These are phyloP conservation scores for Chiloscyllium plagiosum DNA, from an alignment of 2,113 vertebrate genomes.

Conservation along the genomic window DNA sequence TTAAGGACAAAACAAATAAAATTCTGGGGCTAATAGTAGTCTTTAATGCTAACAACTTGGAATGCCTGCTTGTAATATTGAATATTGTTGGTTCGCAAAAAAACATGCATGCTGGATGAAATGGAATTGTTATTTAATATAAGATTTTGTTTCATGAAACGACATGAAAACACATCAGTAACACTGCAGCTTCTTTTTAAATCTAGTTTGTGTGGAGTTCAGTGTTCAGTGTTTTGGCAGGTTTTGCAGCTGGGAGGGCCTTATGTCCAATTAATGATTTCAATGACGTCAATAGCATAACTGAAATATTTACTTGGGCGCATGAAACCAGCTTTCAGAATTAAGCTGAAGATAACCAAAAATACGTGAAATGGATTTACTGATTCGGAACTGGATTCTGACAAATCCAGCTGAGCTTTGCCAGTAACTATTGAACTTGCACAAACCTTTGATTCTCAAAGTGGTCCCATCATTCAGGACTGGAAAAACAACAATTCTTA, in stretches of 20 bases:
- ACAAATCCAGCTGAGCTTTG: background rate
- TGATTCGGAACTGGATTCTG: constrained; percentile 22
- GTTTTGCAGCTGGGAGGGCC: constrained; percentile 72
- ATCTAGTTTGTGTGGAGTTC: constrained; percentile 64
- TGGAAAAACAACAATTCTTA: background rate
- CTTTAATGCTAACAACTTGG: background rate
- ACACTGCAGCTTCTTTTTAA: constrained; percentile 21
- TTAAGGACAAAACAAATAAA: background rate
- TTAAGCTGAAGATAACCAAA: constrained; percentile 50
- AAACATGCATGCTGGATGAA: background rate
- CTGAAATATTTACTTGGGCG: constrained; percentile 95
- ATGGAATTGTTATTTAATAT: constrained; percentile 9
- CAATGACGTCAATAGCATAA: constrained; percentile 99
- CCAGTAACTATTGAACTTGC: background rate
- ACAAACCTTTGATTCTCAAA: background rate
- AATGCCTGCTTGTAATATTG: background rate
- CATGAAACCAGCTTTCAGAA: constrained; percentile 73
- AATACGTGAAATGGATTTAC: constrained; percentile 69
- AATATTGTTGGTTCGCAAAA: background rate
- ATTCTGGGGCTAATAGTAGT: background rate
- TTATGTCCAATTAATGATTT: constrained; percentile 88
- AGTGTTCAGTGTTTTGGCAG: constrained; percentile 71
- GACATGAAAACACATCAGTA: background rate
- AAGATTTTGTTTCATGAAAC: constrained; percentile 21
- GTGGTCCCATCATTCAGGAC: background rate